Base-by-base conservation (phyloP, 2,888 invertebrate genomes). In the Polydrusus cervinus region DNA sequence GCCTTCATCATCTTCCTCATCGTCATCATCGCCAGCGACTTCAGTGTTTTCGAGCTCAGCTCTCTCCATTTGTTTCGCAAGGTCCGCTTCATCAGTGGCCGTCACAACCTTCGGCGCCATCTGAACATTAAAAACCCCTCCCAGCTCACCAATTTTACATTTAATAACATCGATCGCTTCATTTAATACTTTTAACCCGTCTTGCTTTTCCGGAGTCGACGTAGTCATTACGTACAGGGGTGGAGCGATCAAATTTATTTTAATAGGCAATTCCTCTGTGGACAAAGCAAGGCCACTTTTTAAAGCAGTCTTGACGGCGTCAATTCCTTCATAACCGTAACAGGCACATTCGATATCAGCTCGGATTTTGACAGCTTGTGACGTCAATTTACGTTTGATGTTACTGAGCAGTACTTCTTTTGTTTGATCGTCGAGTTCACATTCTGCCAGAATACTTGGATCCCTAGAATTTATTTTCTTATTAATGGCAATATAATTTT, bases 191-290 rank as follows among this genome's bases (percentile, higher is more conserved):
- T 94, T 95, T 57, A 99, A 89, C 1, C 99, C 99, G 82, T 98
- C 97, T 61, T 93, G 91, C 85, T 97, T 95, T 86, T 99, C 99
- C 30, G 99, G 95, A 0, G 99, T 99, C 34, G 98, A 97, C 55
- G 99, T 98, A 14, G 99, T 99, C 93, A 99, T 97, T 74, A 99
- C 98, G 89, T 98, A 99, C 81, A 98, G 89, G 68, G 99, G 99
- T 40, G 99, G 99, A 6, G 99, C 99, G 85, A 99, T 99, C 80
- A 99, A 90, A 89, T 99, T 99, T 82, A 99, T 99, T 91, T 97
- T 98, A 81, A 99, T 97, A 0, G 98, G 98, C 88, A 99, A 90
- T 81, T 97, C 97, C 81, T 94, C 94, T 0, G 97, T 97, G 3
- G 98, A 97, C 67, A 97, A 89, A 49, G 94, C 93, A 45, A 99